Base-by-base conservation (phyloP, 2,888 invertebrate species). In the Drosophila cracens region DNA sequence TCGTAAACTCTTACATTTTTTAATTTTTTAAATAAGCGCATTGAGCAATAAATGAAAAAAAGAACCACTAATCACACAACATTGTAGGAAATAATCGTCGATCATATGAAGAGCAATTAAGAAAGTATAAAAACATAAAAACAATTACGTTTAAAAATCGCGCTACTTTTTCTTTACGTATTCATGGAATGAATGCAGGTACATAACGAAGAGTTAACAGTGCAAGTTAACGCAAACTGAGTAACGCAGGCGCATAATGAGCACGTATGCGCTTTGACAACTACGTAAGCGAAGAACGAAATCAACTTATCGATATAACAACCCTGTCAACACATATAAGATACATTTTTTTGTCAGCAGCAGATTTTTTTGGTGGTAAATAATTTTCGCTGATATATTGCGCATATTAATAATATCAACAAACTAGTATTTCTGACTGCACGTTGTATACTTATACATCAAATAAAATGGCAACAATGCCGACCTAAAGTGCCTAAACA, bases 291-390 rank as follows among this genome's bases (percentile, higher is more conserved):
- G 4, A 21, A 16, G 6, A 68, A 51, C 6, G 25, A 46, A 70
- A 11, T 31, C 2, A 49, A 65, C 25, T 65, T 63, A 76, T 71
- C 77, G 72, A 60, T 46, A 53, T 52, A 69, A 16, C 79, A 74
- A 63, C 79, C 43, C 76, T 77, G 75, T 38, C 11, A 62, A 56
- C 81, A 72, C 61, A 80, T 61, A 70, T 59, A 81, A 79, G 78
- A 82, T 81, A 81, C 81, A 81, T 81, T 81, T 81, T 80, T 81
- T 81, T 76, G 81, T 81, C 70, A 82, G 82, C 80, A 81, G 83
- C 80, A 64, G 40, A 82, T 77, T 79, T 82, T 79, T 74, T 82
- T 79, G 73, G 81, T 81, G 77, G 81, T 76, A 83, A 83, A 83
- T 80, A 70, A 67, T 74, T 80, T 81, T 73, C 34, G 63, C 51